A percentile compares a stretch with the other conserved stretches of the same genome.
These are phyloP conservation scores for Zootoca vivipara DNA, from an alignment of 2,113 vertebrate species.

Conservation along the genomic window DNA sequence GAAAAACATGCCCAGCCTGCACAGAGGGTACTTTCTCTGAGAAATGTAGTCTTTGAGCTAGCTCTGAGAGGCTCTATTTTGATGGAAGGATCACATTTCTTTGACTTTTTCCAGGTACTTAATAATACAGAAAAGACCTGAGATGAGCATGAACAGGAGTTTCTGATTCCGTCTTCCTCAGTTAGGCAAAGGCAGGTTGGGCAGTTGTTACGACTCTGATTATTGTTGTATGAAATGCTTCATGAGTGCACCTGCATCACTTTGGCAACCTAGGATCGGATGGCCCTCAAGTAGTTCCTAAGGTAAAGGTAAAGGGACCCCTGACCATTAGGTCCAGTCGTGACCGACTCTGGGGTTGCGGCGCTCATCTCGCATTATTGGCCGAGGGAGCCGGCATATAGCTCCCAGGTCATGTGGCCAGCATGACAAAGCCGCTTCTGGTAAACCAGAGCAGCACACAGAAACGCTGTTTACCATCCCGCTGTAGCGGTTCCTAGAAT, in stretches of 20 bases:
- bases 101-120: conserved; percentile 42
- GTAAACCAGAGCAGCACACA: too few relatives aligned
- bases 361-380: too few relatives aligned
- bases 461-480: too few relatives aligned
- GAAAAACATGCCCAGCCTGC: conserved; percentile 57
- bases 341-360: too few relatives aligned
- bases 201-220: neutral
- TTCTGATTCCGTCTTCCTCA: conserved; percentile 3
- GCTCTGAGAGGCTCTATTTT: conserved; percentile 6
- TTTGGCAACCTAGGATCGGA: neutral
- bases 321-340: too few relatives aligned
- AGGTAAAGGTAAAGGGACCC: too few relatives aligned
- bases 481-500: too few relatives aligned
- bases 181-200: neutral
- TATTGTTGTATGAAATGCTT: neutral
- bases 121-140: conserved; percentile 21
- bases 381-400: too few relatives aligned
- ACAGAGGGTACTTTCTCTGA: conserved; percentile 45
- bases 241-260: neutral
- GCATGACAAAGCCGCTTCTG: too few relatives aligned
- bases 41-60: conserved; percentile 38
- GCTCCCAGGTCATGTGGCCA: too few relatives aligned
- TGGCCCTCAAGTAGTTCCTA: neutral
- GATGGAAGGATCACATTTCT: conserved; percentile 43
- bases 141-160: conserved; percentile 24